These are phyloP conservation scores for Dendroctonus ponderosae DNA, from an alignment of 1,140 invertebrate genomes.

Conservation along the genomic window DNA sequence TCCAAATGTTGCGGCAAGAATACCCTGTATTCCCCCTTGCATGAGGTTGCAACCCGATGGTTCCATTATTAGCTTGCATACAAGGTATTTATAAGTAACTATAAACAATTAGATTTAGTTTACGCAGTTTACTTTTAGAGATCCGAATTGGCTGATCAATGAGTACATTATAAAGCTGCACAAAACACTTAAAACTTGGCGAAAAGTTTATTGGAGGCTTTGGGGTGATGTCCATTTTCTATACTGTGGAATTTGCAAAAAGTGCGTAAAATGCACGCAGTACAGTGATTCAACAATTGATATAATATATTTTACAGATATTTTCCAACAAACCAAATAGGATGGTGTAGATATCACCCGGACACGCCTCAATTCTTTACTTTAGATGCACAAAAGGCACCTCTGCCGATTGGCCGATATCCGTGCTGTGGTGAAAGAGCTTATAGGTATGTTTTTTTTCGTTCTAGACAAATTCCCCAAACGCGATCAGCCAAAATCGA, in stretches of 20 bases:
- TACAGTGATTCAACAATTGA: background rate
- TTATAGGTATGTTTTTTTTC: constrained; percentile 60
- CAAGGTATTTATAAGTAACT: constrained; percentile 52
- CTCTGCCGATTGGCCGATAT: constrained; percentile 67
- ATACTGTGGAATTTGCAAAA: constrained; percentile 71
- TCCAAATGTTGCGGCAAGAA: constrained; percentile 62
- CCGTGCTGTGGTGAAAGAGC: constrained; percentile 83
- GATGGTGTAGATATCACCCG: constrained; percentile 77
- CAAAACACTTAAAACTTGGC: constrained; percentile 78
- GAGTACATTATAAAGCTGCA: constrained; percentile 76
- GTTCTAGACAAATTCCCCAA: too few relatives aligned
- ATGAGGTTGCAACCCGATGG: constrained; percentile 71
- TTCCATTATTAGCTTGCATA: constrained; percentile 66
- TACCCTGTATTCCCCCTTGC: constrained; percentile 65
- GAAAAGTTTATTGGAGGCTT: constrained; percentile 88
- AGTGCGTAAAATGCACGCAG: constrained; percentile 23
- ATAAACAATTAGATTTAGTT: constrained; percentile 7
- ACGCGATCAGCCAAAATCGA: too few relatives aligned
- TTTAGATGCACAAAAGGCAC: constrained; percentile 62
- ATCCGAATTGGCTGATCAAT: constrained; percentile 78
- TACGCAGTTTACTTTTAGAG: constrained; percentile 53
- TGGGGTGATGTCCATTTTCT: constrained; percentile 87
- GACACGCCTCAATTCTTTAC: constrained; percentile 73
- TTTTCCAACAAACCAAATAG: constrained; percentile 74
- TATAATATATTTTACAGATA: constrained; percentile 46